Conservation (phyloP, 1,140 invertebrate genomes). For the Drosophila orosa region DNA sequence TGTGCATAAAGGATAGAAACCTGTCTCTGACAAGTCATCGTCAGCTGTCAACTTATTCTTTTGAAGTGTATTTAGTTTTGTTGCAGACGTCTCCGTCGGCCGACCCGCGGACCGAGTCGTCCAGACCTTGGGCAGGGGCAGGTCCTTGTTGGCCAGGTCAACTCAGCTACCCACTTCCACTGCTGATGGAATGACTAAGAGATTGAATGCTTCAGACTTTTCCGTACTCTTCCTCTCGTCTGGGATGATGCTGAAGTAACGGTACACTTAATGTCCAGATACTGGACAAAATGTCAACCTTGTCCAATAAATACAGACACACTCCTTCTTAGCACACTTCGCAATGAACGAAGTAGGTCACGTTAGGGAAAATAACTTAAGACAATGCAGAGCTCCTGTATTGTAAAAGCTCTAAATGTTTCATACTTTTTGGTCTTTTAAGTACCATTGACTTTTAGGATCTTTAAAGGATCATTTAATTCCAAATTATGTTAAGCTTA, state of each 20-base stretch:
- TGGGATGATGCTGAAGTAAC: constrained; percentile 72
- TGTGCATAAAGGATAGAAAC: constrained; percentile 80
- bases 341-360: constrained; percentile 13
- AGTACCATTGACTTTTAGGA: not conserved
- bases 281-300: constrained; percentile 72
- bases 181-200: constrained; percentile 61
- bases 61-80: constrained; percentile 83
- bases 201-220: constrained; percentile 73
- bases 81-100: constrained; percentile 42
- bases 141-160: constrained; percentile 56
- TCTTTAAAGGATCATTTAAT: not conserved
- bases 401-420: not conserved
- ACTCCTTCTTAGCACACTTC: constrained; percentile 10
- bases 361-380: constrained; percentile 3
- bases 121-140: constrained; percentile 4
- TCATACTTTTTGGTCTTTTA: too few relatives aligned
- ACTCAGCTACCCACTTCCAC: constrained; percentile 15
- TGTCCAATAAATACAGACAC: constrained; percentile 72
- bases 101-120: constrained; percentile 10
- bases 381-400: not conserved
- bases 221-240: constrained; percentile 16
- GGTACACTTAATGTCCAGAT: constrained; percentile 68
- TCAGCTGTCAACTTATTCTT: constrained; percentile 84
- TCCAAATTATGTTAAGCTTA: not conserved
- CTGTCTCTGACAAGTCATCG: constrained; percentile 84